A percentile compares a stretch with the other conserved stretches of the same genome.
Evolutionary conservation across 1,140 invertebrate genomes (phyloP).

Genomic region (Andricus grossulariae): DNA sequence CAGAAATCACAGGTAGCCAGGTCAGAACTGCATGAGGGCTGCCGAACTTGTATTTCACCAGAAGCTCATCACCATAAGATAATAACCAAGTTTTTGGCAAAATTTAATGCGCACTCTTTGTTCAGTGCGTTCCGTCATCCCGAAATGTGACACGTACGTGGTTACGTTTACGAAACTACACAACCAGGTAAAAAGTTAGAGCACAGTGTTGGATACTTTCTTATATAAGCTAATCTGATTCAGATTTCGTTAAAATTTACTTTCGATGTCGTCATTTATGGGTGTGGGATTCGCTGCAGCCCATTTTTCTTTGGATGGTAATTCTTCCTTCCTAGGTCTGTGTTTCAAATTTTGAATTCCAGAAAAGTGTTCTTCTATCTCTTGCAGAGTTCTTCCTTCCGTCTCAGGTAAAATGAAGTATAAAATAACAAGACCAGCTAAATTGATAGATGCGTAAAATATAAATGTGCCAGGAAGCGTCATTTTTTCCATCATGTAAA

Average conservation of each 20-base stretch:
- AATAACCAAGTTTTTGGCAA: no score
- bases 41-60: no score
- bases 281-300: constrained; percentile 64
- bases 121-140: no score
- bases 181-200: no score
- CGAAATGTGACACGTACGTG: no score
- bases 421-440: constrained; percentile 78
- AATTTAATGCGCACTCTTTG: no score
- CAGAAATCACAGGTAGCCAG: no score
- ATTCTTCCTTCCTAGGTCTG: constrained; percentile 59
- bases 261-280: constrained; percentile 66
- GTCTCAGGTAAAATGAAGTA: constrained; percentile 85
- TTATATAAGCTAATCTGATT: no score
- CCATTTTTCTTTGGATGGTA: constrained; percentile 69
- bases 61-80: no score
- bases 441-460: constrained; percentile 80
- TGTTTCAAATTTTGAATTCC: constrained; percentile 76
- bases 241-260: constrained; percentile 61
- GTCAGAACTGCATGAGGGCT: no score
- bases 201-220: no score
- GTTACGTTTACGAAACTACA: no score
- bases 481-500: constrained; percentile 79
- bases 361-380: constrained; percentile 83
- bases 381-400: constrained; percentile 86
- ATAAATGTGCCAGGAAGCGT: constrained; percentile 83